Conservation (phyloP, 35 echinoderm and acorn worm species). For the Heliocidaris tuberculata region DNA sequence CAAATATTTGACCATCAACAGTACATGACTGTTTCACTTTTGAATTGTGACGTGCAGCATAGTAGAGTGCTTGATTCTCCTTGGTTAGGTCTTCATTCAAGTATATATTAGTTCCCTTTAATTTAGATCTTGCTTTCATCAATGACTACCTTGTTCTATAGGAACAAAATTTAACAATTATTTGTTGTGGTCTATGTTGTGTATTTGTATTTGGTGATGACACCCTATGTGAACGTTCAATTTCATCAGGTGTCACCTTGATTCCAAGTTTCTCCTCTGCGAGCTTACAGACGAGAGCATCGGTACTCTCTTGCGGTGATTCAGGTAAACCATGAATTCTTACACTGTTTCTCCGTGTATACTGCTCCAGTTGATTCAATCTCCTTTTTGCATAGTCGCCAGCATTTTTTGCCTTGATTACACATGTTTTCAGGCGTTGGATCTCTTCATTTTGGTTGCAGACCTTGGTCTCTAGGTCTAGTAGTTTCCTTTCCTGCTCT, state of each 20-base stretch:
- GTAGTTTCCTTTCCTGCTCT: background rate
- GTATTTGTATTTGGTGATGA: background rate
- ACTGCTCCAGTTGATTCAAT: background rate
- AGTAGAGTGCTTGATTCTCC: background rate
- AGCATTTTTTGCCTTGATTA: background rate
- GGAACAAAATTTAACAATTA: background rate
- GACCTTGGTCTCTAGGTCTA: background rate
- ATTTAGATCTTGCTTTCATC: background rate
- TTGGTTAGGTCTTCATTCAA: slow-evolving; percentile 2
- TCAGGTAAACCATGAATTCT: slow-evolving; percentile 33
- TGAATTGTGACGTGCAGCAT: background rate
- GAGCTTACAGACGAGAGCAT: slow-evolving; percentile 34
- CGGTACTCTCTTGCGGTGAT: slow-evolving; percentile 14
- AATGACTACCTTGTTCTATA: background rate
- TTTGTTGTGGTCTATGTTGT: background rate
- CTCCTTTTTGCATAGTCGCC: background rate
- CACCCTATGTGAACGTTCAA: slow-evolving; percentile 46
- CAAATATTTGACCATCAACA: background rate
- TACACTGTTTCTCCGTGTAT: slow-evolving; percentile 20
- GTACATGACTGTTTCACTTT: background rate
- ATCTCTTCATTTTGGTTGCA: background rate
- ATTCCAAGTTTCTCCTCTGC: slow-evolving; percentile 47
- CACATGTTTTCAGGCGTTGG: background rate
- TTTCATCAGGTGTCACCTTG: slow-evolving; percentile 37
- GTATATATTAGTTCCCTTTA: background rate